These are phyloP conservation scores for Ophioninae sp. DNA, from an alignment of 2,888 invertebrate genomes.

Conservation along the genomic window DNA sequence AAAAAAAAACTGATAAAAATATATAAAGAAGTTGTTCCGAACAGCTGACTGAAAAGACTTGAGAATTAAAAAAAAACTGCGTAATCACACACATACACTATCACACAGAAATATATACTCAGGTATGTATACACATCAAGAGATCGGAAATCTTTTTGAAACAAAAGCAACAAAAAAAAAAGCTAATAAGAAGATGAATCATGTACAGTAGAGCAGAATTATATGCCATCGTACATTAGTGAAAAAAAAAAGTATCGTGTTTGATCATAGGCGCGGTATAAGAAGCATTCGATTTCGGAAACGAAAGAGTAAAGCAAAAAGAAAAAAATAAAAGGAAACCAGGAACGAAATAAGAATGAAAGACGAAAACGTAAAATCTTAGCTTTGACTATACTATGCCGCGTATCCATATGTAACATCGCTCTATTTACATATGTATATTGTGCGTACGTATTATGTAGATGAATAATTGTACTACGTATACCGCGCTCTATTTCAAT, in stretches of 20 bases:
- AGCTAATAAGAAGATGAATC: constrained; percentile 20
- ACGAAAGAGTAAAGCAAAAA: constrained; percentile 11
- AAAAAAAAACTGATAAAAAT: constrained; percentile 22
- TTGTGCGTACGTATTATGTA: constrained; percentile 55
- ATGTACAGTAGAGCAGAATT: constrained; percentile 53
- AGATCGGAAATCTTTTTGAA: constrained; percentile 40
- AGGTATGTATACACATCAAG: constrained; percentile 13
- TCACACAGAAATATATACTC: background rate
- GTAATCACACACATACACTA: constrained; percentile 28
- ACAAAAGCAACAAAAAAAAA: constrained; percentile 14
- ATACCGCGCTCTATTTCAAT: constrained; percentile 60
- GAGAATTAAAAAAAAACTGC: constrained; percentile 48
- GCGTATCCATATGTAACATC: constrained; percentile 57
- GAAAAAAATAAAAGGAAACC: background rate
- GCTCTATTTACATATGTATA: constrained; percentile 57
- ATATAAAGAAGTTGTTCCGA: constrained; percentile 54
- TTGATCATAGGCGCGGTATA: constrained; percentile 53
- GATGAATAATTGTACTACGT: constrained; percentile 58
- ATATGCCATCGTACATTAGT: constrained; percentile 47
- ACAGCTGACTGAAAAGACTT: constrained; percentile 58
- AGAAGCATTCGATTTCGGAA: constrained; percentile 22
- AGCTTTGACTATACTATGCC: constrained; percentile 53
- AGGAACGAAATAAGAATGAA: background rate
- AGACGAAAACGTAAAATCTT: constrained; percentile 38
- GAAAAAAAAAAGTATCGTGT: constrained; percentile 37